Evolutionary conservation across 2,888 invertebrate genomes (phyloP), one percentile per base, ranked within the genome.

Genomic region (Agrotis segetum): DNA sequence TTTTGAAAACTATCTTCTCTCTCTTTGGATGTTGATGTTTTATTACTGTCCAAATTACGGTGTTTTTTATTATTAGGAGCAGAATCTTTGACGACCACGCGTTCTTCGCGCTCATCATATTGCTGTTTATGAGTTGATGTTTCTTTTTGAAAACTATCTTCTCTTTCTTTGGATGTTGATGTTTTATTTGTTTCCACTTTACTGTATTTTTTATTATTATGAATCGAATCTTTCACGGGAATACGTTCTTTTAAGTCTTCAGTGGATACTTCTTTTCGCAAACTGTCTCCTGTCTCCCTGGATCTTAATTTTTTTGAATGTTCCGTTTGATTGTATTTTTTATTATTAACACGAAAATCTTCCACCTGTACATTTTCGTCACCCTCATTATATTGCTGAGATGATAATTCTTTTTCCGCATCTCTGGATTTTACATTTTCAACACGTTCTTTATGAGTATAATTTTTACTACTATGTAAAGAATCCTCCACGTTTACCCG

Each of bases 1-100:
- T 50, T 68, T 16, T 44, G 44, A 34, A 21, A 4, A 52, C 21
- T 52, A n/a, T n/a, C n/a, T n/a, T n/a, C n/a, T n/a, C n/a, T n/a
- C n/a, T n/a, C n/a, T n/a, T n/a, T n/a, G n/a, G 29, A 73, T 24
- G 17, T 53, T 14, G 40, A 55, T 74, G 73, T 74, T 71, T 47
- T 62, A 21, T 3, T n/a, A 65, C 29, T n/a, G 65, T 55, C 58
- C 50, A 46, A 13, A 34, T 70, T 59, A 61, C 9, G 21, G 58
- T 55, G 7, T 19, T 56, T 66, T 52, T 21, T 63, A 40, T 46
- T 68, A 56, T 14, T 19, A 19, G 66, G 21, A 59, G 52, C 14
- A 29, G 24, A 2, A 55, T 62, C 58, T 9, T 7, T 62, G 16
- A 34, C 16, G 7, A 34, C 52, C 13, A 19, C 19, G 7, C 19